Evolutionary conservation across 2,888 invertebrate species (phyloP), one percentile per base, ranked within the genome.

Genomic region (Ichneumoninae sp.): DNA sequence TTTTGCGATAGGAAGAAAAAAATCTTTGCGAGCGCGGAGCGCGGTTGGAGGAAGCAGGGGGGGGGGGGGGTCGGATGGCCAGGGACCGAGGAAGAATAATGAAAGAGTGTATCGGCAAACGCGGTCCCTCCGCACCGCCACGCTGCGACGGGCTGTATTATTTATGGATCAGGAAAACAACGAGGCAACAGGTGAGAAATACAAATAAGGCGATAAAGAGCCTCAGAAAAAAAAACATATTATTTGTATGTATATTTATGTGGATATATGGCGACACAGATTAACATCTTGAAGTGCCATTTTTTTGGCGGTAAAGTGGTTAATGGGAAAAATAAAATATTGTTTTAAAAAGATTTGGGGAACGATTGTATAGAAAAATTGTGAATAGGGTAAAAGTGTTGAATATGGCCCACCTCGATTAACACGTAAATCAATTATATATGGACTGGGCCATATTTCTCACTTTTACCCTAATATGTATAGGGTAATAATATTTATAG

Each of bases 61-160:
- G 10, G 22, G 4, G 30, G 30, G 30, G 30, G 30, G 30, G 5
- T 33, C 8, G 19, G 52, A 26, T 30, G 30, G 30, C 30, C 30
- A 44, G 57, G 19, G 16, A 71, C 54, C 40, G 60, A 73, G 30
- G 60, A 60, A 36, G 16, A 73, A 63, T 73, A 73, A 73, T 60
- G 57, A 73, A 73, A 44, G 57, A 60, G 60, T 26, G 60, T 60
- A 60, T 19, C 60, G 40, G 33, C 57, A 73, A 22, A 26, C 52
- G 52, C 50, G 50, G 3, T 52, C n/a, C 19, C 52, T 52, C 19
- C 6, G 52, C 19, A 52, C 52, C n/a, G 52, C 33, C 6, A 52
- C 52, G n/a, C 7, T 4, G 60, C 30, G 16, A 5, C 22, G 10
- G 30, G 30, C 26, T 60, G 13, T 60, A 30, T 60, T 60, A 30